Evolutionary conservation across 1,140 invertebrate species (phyloP).

Genomic region (Tachypleus tridentatus): DNA sequence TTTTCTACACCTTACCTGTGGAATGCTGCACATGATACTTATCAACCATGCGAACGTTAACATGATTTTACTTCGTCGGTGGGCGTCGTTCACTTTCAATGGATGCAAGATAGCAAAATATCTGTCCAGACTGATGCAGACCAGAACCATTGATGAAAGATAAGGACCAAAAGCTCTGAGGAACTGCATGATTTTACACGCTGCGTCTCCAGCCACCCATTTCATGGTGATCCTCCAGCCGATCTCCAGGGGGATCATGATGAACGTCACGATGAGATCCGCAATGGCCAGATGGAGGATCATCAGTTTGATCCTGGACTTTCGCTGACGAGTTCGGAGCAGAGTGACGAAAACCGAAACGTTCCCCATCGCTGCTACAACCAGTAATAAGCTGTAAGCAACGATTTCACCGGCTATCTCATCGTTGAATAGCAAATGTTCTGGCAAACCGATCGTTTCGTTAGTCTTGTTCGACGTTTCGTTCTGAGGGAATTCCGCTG

Average conservation of each 20-base stretch:
- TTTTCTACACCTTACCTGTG: constrained; percentile 47
- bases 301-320: constrained; percentile 58
- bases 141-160: constrained; percentile 61
- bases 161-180: constrained; percentile 67
- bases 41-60: constrained; percentile 53
- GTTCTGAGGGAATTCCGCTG: too few species aligned
- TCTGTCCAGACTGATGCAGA: constrained; percentile 64
- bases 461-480: neutral
- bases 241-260: constrained; percentile 66
- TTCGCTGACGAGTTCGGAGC: constrained; percentile 49
- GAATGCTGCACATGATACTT: constrained; percentile 53
- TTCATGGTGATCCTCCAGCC: constrained; percentile 60
- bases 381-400: constrained; percentile 50
- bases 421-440: constrained; percentile 30
- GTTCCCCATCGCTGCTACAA: constrained; percentile 57
- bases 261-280: constrained; percentile 62
- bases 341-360: constrained; percentile 59
- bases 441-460: neutral
- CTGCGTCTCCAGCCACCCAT: constrained; percentile 62
- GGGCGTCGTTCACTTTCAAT: constrained; percentile 51
- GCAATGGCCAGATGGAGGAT: constrained; percentile 63
- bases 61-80: constrained; percentile 56
- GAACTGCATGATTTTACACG: constrained; percentile 60
- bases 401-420: constrained; percentile 38
- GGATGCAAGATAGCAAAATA: constrained; percentile 66